phyloP scores from a whole-genome alignment of 2,888 invertebrate genomes.

The Alloplasta piceator region DNA sequence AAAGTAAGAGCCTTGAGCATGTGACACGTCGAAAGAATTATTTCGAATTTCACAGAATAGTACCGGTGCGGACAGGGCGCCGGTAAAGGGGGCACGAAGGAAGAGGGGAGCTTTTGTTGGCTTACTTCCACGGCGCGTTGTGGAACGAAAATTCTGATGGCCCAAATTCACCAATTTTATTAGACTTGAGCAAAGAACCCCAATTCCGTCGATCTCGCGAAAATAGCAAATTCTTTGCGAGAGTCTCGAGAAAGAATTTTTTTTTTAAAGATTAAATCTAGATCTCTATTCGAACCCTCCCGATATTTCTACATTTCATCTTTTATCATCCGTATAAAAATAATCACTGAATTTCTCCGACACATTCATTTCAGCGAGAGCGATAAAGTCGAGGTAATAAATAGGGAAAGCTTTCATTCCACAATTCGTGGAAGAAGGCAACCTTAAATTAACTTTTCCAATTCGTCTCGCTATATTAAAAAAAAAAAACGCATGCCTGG shows the following conservation, averaged over 20 bases:
- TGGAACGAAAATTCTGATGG: constrained; percentile 76
- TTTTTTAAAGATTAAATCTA: constrained; percentile 39
- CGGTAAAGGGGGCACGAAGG: neutral
- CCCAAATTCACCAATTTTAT: constrained; percentile 76
- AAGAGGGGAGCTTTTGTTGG: constrained; percentile 73
- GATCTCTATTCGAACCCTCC: neutral
- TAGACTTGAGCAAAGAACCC: constrained; percentile 33
- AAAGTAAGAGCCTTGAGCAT: constrained; percentile 51
- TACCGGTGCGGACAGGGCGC: constrained; percentile 67
- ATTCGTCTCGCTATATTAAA: too few species aligned
- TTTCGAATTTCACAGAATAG: constrained; percentile 70
- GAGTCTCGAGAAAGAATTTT: constrained; percentile 45
- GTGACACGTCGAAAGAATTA: constrained; percentile 70
- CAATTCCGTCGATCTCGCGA: constrained; percentile 39
- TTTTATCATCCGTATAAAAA: neutral
- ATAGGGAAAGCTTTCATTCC: too few species aligned
- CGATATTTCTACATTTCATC: constrained; percentile 25
- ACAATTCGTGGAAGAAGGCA: too few species aligned
- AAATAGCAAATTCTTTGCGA: constrained; percentile 48
- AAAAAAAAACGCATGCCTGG: too few species aligned
- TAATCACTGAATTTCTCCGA: too few species aligned
- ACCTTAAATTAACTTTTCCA: too few species aligned
- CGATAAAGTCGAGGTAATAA: too few species aligned
- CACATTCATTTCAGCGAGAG: too few species aligned
- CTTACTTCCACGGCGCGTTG: constrained; percentile 80